Conservation (phyloP, 53 echinoderm and acorn worm genomes). For the Pentamera pediparva region DNA sequence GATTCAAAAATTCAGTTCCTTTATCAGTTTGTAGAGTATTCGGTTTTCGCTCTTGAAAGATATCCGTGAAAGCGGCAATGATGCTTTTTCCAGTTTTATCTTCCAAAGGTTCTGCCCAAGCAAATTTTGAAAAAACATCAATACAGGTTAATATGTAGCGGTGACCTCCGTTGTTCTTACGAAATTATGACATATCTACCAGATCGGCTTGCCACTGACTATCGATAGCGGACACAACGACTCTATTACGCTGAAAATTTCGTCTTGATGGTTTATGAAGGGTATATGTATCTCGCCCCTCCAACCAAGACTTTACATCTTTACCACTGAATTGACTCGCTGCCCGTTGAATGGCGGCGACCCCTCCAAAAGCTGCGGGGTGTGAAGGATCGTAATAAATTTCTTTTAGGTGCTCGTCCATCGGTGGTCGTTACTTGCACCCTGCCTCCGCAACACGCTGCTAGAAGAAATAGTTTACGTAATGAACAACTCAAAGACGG, state of each 20-base stretch:
- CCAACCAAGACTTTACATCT: too few species aligned
- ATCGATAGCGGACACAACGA: slow-evolving; percentile 25
- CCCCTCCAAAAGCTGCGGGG: too few species aligned
- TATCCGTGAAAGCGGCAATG: slow-evolving; percentile 33
- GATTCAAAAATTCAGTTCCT: slow-evolving; percentile 58
- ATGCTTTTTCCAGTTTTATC: slow-evolving; percentile 42
- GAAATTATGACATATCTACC: slow-evolving; percentile 24
- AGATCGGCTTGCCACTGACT: slow-evolving; percentile 31
- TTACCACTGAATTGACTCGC: too few species aligned
- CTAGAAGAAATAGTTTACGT: too few species aligned
- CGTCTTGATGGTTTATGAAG: slow-evolving; percentile 26
- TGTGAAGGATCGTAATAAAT: too few species aligned
- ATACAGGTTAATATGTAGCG: slow-evolving; percentile 36
- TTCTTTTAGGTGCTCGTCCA: too few species aligned
- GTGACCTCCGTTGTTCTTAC: neutral
- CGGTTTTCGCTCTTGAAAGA: slow-evolving; percentile 38
- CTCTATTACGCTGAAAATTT: slow-evolving; percentile 21
- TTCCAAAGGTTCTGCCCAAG: slow-evolving; percentile 47
- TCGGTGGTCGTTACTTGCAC: too few species aligned
- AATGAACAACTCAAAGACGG: too few species aligned
- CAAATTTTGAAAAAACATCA: slow-evolving; percentile 53
- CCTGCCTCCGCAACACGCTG: too few species aligned
- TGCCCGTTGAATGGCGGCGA: too few species aligned
- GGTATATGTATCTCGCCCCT: slow-evolving; percentile 25
- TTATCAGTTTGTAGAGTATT: slow-evolving; percentile 47